Conservation (phyloP, 2,113 vertebrate genomes). For the Phalacrocorax aristotelis region DNA sequence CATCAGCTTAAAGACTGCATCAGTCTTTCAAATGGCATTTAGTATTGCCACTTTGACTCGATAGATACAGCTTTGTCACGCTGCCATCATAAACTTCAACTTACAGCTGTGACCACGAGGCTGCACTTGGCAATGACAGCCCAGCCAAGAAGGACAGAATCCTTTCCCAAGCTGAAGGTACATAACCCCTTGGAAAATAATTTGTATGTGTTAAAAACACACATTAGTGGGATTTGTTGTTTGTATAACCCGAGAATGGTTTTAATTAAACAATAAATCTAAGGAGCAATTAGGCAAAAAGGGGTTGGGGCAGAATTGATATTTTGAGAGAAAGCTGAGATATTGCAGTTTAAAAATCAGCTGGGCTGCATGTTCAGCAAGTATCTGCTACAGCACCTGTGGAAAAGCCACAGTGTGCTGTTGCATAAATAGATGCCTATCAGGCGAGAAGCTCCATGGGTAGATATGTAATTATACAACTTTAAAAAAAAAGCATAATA, state of each 20-base stretch:
- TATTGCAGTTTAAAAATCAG: slow-evolving; percentile 53
- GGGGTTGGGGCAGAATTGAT: slow-evolving; percentile 43
- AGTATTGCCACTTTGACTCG: slow-evolving; percentile 34
- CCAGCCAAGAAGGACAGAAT: neutral
- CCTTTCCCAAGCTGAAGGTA: slow-evolving; percentile 19
- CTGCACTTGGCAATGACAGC: neutral
- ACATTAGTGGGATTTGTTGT: slow-evolving; percentile 60
- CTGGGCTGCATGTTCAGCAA: slow-evolving; percentile 25
- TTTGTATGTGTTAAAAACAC: slow-evolving; percentile 18
- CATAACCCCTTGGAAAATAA: slow-evolving; percentile 32
- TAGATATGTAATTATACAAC: slow-evolving; percentile 64
- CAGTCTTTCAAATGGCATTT: slow-evolving; percentile 57
- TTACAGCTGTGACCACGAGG: slow-evolving; percentile 9
- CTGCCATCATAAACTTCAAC: slow-evolving; percentile 50
- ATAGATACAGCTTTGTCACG: slow-evolving; percentile 4
- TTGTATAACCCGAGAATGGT: slow-evolving; percentile 42
- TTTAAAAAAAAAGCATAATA: slow-evolving; percentile 22
- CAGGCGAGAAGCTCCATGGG: slow-evolving; percentile 49
- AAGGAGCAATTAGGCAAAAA: slow-evolving; percentile 64
- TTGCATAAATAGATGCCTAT: slow-evolving; percentile 63
- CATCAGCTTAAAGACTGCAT: slow-evolving; percentile 18
- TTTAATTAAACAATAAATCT: slow-evolving; percentile 73
- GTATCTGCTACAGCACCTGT: slow-evolving; percentile 44
- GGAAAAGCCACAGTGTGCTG: slow-evolving; percentile 46
- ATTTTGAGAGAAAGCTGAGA: slow-evolving; percentile 60